phyloP scores from a whole-genome alignment of 2,888 invertebrate genomes.

The Elysia crispata region DNA sequence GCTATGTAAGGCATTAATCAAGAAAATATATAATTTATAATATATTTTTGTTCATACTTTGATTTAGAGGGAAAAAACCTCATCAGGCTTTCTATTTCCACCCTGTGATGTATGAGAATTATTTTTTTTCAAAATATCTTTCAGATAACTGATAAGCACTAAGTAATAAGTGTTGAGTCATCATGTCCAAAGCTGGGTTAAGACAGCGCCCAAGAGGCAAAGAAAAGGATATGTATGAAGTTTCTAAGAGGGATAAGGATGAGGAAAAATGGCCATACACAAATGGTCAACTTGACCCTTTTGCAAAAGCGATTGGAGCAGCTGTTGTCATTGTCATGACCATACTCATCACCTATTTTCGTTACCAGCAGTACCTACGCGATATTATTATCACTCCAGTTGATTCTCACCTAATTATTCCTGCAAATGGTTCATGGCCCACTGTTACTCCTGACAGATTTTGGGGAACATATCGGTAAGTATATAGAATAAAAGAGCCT shows the following conservation, averaged over 20 bases:
- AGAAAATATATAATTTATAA: too few species aligned
- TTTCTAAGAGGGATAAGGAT: slow-evolving; percentile 1
- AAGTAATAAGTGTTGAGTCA: too few species aligned
- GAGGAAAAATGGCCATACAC: slow-evolving; percentile 44
- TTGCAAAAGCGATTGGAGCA: slow-evolving; percentile 47
- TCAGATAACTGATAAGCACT: too few species aligned
- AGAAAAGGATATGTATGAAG: too few species aligned
- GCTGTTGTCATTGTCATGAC: slow-evolving; percentile 44
- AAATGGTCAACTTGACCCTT: slow-evolving; percentile 42
- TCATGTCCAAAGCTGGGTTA: neutral
- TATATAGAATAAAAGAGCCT: too few species aligned
- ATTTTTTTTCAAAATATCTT: too few species aligned
- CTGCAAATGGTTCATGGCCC: slow-evolving; percentile 61
- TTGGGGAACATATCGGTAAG: slow-evolving; percentile 88
- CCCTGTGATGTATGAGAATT: too few species aligned
- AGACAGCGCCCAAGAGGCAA: neutral
- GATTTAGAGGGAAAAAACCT: too few species aligned
- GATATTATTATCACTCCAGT: slow-evolving; percentile 66
- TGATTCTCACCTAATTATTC: slow-evolving; percentile 62
- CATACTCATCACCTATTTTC: slow-evolving; percentile 51
- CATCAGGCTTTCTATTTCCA: too few species aligned
- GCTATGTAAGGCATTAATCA: too few species aligned
- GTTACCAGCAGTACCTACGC: slow-evolving; percentile 61
- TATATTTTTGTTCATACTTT: too few species aligned
- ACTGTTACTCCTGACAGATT: slow-evolving; percentile 64